Base-by-base conservation (phyloP, 2,888 invertebrate species). In the Acrobasis consociella region DNA sequence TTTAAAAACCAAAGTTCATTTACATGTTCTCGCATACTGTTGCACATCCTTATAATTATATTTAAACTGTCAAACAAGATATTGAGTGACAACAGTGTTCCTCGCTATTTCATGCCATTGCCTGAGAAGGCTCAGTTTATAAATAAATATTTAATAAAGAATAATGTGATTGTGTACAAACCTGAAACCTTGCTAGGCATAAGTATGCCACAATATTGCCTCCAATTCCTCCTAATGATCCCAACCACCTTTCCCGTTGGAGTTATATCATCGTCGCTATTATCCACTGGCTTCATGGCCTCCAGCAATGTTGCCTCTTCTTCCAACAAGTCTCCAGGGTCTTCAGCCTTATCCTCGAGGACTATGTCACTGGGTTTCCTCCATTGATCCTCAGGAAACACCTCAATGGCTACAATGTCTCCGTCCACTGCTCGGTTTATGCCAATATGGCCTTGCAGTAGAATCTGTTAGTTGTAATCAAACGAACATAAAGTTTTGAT, bases 181-280 rank as follows among this genome's bases (percentile, higher is more conserved):
- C 94, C 95, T 81, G 94, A 94, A 51, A 97, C 90, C 17, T 94
- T 93, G 78, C 95, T 97, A 0, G 96, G 95, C 83, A 97, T 95
- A 62, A 99, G 87, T 72, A 99, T 98, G 13, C 99, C 99, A 89
- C 99, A 99, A 86, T 99, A 99, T 81, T 99, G 99, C 50, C 99
- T 93, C 99, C 99, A 99, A 82, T 99, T 99, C 63, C 99, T 94
- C 69, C 97, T 94, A 64, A 99, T 97, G 67, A 99, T 98, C 1
- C 99, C 99, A n/a, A 99, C 98, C 62, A 92, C 91, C 73, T 87
- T 88, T 0, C 92, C 92, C 0, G 92, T 92, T 0, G 91, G 92
- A 0, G 89, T 89, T 7, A 91, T 81, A 53, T 94, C 89, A 72
- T 94, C 85, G 59, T 86, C 81, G 59, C 72, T 69, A 39, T 73